Conservation (phyloP, 1,140 invertebrate genomes). For the Physella acuta region DNA sequence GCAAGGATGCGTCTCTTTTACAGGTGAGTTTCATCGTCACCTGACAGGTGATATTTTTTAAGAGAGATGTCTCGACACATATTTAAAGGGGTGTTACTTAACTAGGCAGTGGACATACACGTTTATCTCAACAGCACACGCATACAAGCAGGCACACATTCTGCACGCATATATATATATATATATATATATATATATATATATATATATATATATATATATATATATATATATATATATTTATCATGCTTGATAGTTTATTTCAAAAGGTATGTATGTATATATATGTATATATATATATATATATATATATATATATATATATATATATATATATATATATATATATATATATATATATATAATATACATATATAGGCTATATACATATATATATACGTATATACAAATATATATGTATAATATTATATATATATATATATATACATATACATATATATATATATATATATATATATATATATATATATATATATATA, state of each 20-base stretch:
- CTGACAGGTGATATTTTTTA: no score
- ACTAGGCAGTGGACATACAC: no score
- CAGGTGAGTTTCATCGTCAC: conserved; percentile 3
- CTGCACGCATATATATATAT: neutral
- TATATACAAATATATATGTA: neutral
- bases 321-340: neutral
- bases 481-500: neutral
- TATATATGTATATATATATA: neutral
- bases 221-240: neutral
- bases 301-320: neutral
- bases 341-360: neutral
- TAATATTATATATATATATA: neutral
- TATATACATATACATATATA: neutral
- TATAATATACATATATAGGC: neutral
- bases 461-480: neutral
- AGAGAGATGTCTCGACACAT: no score
- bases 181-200: neutral
- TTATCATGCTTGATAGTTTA: neutral
- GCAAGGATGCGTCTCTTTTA: conserved; percentile 6
- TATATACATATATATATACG: neutral
- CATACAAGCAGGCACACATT: neutral
- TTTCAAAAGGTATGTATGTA: neutral
- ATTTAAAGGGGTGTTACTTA: no score
- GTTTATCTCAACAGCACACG: no score
- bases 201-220: neutral